Evolutionary conservation across 2,888 invertebrate species (phyloP), one percentile per base, ranked within the genome.

Genomic region (Geotrupes spiniger): DNA sequence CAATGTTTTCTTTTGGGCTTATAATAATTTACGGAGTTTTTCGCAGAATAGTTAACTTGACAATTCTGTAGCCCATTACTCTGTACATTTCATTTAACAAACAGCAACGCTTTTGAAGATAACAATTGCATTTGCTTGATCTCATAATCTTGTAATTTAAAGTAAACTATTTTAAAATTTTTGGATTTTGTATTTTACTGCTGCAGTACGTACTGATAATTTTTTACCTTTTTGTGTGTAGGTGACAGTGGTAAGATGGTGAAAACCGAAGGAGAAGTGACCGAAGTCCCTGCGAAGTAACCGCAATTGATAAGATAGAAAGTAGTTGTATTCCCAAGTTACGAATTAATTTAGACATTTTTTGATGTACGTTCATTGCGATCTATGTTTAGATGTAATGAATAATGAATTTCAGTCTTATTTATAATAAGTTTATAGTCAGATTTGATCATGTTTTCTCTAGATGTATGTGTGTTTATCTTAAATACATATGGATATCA

Each of bases 221-320:
- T 11, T 21, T 8, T 31, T 33, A 11, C 16, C 28, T 63, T 61
- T 76, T 76, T 64, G 74, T 48, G 1, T 39, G 2, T 38, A 76
- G 78, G 74, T 63, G 78, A 76, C 49, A 76, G 76, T 58, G 78
- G 78, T 4, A 78, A 78, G 64, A 78, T 78, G 67, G 76, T 78
- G 39, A 78, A 79, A 60, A 79, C 78, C 49, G 78, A 78, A 55
- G 75, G 70, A 21, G 66, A 63, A 27, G 63, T 57, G 40, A 43
- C 51, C 11, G 54, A 57, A 40, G 42, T 53, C 27, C 49, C 53
- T 14, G 39, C 46, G 11, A 48, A 48, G 36, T 39, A 39, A 39
- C n/a, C 25, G 25, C 39, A 39, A 40, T 46, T 16, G 36, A 15
- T 40, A 27, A 15, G 33, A 27, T 33, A 8, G n/a, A 14, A 12